phyloP scores from a whole-genome alignment of 2,888 invertebrate species.

The Crossocerus cetratus region DNA sequence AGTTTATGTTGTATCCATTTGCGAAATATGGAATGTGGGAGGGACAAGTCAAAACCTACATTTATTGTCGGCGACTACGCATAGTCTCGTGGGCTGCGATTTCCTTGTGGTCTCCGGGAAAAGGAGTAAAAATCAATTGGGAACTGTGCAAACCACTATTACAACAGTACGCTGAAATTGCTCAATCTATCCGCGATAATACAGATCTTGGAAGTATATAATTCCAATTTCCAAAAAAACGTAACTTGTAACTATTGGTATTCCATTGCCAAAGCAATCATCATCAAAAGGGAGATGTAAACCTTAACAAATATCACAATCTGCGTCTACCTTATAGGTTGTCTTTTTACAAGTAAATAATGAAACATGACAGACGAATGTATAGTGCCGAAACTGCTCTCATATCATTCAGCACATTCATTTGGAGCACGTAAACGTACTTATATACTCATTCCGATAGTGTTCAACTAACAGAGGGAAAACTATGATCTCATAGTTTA shows the following conservation, averaged over 20 bases:
- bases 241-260: slow-evolving; percentile 32
- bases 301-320: slow-evolving; percentile 2
- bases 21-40: not conserved
- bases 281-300: not conserved
- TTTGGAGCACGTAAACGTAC: not conserved
- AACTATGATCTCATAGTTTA: no score
- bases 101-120: not conserved
- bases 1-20: not conserved
- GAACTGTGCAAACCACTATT: not conserved
- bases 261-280: not conserved
- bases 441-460: no score
- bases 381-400: not conserved
- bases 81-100: not conserved
- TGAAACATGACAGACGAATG: slow-evolving; percentile 4
- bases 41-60: slow-evolving; percentile 19
- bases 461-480: no score
- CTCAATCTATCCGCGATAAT: not conserved
- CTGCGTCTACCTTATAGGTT: not conserved
- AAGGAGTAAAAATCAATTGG: not conserved
- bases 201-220: not conserved
- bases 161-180: not conserved
- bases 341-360: slow-evolving; percentile 13
- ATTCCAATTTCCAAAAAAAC: slow-evolving; percentile 14
- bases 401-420: slow-evolving; percentile 6
- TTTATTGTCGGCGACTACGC: slow-evolving; percentile 31